Evolutionary conservation across 2,888 invertebrate genomes (phyloP).

Genomic region (Patella depressa): DNA sequence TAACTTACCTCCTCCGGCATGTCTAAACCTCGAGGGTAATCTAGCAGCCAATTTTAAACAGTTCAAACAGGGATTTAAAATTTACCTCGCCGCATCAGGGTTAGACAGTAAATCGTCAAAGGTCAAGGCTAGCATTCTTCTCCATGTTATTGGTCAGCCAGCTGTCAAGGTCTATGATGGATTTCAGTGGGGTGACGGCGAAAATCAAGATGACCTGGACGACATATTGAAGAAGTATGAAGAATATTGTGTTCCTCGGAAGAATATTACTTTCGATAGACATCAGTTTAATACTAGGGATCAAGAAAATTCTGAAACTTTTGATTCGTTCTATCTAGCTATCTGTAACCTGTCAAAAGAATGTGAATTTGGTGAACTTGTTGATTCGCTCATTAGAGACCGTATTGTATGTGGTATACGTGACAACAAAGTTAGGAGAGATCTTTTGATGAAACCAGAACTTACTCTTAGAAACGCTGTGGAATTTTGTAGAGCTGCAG

Average conservation of each 20-base stretch:
- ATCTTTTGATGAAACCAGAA: constrained; percentile 11
- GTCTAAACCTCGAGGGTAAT: neutral
- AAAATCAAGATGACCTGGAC: neutral
- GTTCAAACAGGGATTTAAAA: neutral
- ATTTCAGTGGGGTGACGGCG: neutral
- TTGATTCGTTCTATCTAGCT: constrained; percentile 16
- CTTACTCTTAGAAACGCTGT: constrained; percentile 17
- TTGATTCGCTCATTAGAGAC: constrained; percentile 20
- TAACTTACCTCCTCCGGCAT: neutral
- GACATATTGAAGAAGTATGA: neutral
- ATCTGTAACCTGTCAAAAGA: constrained; percentile 6
- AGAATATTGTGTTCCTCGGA: constrained; percentile 20
- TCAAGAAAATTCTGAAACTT: constrained; percentile 13
- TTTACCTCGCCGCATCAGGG: neutral
- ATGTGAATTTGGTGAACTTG: constrained; percentile 19
- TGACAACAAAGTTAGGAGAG: constrained; percentile 4
- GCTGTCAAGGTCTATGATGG: neutral
- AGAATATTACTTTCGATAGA: constrained; percentile 17
- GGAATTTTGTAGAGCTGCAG: constrained; percentile 16
- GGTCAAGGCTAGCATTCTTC: neutral
- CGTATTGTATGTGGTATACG: constrained; percentile 24
- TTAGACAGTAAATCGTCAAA: neutral
- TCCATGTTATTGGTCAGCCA: neutral
- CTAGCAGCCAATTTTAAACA: neutral
- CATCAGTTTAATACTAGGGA: constrained; percentile 14